Base-by-base conservation (phyloP, 2,113 vertebrate genomes). In the Neotragus pygmaeus region DNA sequence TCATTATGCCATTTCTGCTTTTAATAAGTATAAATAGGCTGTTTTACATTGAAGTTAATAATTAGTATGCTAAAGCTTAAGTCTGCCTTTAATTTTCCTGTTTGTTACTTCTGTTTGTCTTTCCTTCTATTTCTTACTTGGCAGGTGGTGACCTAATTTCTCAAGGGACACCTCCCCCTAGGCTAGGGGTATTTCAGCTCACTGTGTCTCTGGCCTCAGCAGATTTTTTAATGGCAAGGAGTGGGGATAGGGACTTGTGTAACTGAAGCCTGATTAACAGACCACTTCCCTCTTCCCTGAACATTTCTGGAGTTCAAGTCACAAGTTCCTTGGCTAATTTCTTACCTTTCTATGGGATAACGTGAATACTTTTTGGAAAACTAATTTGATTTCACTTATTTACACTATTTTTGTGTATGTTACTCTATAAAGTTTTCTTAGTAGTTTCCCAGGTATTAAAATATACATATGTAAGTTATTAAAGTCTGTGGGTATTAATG, bases 151-250 rank as follows among this genome's bases (percentile, higher is more conserved):
- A 97, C 90, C 60, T 98, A 97, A 97, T 93, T 49, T 70, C 95
- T 77, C 73, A 27, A 82, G 64, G 91, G 89, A 90, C 86, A 62
- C 94, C 93, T 83, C 93, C 93, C 64, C 88, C 70, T 77, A 81
- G 49, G 53, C 92, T 70, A 84, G 83, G 90, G 13, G 57, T 98
- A 97, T 98, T 98, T 98, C 97, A 98, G 94, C 62, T 96, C 90
- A 87, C 14, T 2, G 17, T 88, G 94, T 84, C 94, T 93, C 58
- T 84, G 15, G 95, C 89, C 88, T 91, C 21, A 77, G 91, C 86
- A 49, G 96, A 95, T 98, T 98, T 97, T 39, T 9, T 43, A 85
- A 85, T 66, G 33, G 62, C 62, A 17, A n/a, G 62, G 62, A 66
- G 33, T 66, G 62, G 33, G 62, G 33, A 66, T 66, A 66, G 7